Percentiles rank a stretch among this genome's conserved stretches.
These are phyloP conservation scores for Upupa epops DNA, from an alignment of 2,113 vertebrate species.

Conservation along the genomic window DNA sequence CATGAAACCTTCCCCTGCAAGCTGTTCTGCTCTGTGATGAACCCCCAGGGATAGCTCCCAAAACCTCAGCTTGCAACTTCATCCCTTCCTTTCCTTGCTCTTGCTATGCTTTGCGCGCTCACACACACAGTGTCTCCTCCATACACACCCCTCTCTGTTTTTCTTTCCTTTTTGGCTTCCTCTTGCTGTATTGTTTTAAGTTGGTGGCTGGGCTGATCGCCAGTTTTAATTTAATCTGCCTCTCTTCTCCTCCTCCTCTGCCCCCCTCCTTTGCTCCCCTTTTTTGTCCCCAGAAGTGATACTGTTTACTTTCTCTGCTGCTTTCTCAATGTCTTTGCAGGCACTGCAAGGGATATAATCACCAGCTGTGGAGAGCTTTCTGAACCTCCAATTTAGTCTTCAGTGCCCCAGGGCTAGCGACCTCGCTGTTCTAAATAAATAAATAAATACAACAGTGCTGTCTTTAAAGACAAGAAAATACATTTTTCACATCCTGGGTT, in stretches of 20 bases:
- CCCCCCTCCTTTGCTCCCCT: neutral
- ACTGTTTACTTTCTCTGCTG: constrained; percentile 75
- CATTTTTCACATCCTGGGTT: neutral
- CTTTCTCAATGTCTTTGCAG: constrained; percentile 69
- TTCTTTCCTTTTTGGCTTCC: constrained; percentile 61
- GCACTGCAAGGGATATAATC: constrained; percentile 69
- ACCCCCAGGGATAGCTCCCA: neutral
- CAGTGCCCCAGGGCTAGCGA: constrained; percentile 27
- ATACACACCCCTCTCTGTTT: constrained; percentile 31
- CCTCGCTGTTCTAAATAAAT: constrained; percentile 35
- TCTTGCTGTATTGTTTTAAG: constrained; percentile 68
- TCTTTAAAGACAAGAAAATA: constrained; percentile 52
- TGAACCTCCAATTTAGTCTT: constrained; percentile 61
- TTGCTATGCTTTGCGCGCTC: neutral
- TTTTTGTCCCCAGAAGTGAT: constrained; percentile 69
- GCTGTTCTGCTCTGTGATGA: neutral
- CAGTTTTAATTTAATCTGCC: constrained; percentile 65
- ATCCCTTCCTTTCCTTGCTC: neutral
- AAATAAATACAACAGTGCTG: constrained; percentile 41
- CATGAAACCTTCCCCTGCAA: neutral
- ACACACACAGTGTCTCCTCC: neutral
- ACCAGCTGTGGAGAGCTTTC: constrained; percentile 70
- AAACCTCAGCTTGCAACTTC: neutral
- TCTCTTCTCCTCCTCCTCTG: neutral
- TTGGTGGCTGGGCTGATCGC: constrained; percentile 62